Conservation (phyloP, 2,888 invertebrate species). For the Eristalinus sepulchralis region DNA sequence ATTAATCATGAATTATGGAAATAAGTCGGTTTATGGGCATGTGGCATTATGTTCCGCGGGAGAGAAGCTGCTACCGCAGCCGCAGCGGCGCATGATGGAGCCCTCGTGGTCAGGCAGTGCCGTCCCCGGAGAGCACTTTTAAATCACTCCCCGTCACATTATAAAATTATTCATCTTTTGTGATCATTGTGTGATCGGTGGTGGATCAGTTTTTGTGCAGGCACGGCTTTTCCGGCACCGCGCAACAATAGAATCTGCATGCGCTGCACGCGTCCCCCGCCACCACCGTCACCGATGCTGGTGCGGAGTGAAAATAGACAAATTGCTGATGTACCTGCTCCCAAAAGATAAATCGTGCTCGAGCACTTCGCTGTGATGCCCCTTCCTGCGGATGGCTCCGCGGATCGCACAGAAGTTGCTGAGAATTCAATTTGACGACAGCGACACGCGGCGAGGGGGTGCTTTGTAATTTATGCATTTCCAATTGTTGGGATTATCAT, state of each 20-base stretch:
- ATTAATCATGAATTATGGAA: slow-evolving; percentile 72
- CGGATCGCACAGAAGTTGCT: background rate
- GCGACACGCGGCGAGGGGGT: background rate
- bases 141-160: slow-evolving; percentile 70
- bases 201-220: slow-evolving; percentile 63
- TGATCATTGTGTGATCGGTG: slow-evolving; percentile 70
- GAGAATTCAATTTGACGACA: background rate
- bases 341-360: slow-evolving; percentile 67
- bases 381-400: slow-evolving; percentile 39
- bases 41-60: slow-evolving; percentile 61
- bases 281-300: slow-evolving; percentile 8
- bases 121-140: slow-evolving; percentile 51
- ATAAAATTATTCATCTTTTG: slow-evolving; percentile 71
- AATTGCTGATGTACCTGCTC: slow-evolving; percentile 71
- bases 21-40: slow-evolving; percentile 72
- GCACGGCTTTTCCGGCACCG: slow-evolving; percentile 57
- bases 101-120: slow-evolving; percentile 52
- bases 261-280: background rate
- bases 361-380: slow-evolving; percentile 66
- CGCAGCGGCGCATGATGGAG: background rate
- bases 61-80: slow-evolving; percentile 59
- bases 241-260: slow-evolving; percentile 70
- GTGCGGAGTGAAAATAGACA: slow-evolving; percentile 65
- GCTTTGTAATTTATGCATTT: slow-evolving; percentile 69
- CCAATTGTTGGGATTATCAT: slow-evolving; percentile 65